phyloP scores from a whole-genome alignment of 2,113 vertebrate species.

The Zosterops lateralis region DNA sequence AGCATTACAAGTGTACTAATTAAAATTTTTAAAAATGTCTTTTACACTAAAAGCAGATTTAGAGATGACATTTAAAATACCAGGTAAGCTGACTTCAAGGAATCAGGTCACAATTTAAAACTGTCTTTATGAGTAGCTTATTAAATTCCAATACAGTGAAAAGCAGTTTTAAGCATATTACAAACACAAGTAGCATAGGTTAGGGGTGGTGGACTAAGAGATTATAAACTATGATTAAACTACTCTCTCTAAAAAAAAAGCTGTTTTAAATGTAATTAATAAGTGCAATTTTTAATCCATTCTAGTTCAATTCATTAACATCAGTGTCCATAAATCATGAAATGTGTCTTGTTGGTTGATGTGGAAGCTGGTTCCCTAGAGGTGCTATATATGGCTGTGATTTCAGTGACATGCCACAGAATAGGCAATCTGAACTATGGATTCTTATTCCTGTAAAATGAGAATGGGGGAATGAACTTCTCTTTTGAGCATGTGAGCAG shows the following conservation, averaged over 20 bases:
- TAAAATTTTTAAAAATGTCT: neutral
- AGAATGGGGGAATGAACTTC: neutral
- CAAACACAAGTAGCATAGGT: neutral
- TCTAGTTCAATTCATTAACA: neutral
- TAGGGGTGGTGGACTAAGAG: neutral
- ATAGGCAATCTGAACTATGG: neutral
- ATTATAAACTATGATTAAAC: neutral
- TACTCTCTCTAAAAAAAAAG: neutral
- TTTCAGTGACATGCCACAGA: neutral
- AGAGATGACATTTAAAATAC: neutral
- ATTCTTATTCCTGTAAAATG: neutral
- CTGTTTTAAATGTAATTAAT: neutral
- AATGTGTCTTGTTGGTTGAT: neutral
- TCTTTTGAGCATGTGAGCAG: neutral
- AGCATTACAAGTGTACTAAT: neutral
- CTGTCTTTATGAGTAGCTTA: neutral
- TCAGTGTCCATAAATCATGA: neutral
- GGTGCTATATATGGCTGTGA: fast-evolving
- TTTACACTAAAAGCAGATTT: neutral
- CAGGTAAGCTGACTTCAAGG: neutral
- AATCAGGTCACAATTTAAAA: neutral
- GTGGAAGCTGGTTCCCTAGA: neutral
- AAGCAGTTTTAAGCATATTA: neutral
- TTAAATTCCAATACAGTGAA: neutral
- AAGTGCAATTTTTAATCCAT: neutral